Evolutionary conservation across 2,797 vertebrate genomes (phyloP).

Genomic region (Sphenopsis melanotis): DNA sequence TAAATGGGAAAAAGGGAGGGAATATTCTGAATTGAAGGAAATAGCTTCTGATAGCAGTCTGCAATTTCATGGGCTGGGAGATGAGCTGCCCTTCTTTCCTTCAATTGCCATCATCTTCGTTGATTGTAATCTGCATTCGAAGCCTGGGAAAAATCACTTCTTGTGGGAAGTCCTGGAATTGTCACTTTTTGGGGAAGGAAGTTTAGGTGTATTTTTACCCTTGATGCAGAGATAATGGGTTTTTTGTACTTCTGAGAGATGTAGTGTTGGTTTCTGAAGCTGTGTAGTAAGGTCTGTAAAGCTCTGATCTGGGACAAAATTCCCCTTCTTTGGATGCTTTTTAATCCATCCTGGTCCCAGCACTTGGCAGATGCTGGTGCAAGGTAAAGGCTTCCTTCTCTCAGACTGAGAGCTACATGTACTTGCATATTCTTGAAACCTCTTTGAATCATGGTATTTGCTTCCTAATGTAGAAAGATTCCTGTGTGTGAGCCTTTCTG

Average conservation of each 20-base stretch:
- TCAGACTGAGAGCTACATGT: background rate
- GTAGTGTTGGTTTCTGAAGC: background rate
- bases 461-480: background rate
- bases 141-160: background rate
- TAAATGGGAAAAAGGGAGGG: conserved; percentile 47
- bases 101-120: conserved; percentile 53
- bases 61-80: conserved; percentile 55
- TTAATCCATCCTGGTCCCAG: background rate
- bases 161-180: background rate
- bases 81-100: conserved; percentile 50
- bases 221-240: background rate
- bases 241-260: background rate
- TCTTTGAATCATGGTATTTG: background rate
- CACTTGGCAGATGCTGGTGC: background rate
- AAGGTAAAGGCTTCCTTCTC: background rate
- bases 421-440: background rate
- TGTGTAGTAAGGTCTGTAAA: background rate
- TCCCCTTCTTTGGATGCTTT: background rate
- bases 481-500: background rate
- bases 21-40: conserved; percentile 64
- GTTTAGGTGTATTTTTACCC: background rate
- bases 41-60: conserved; percentile 56
- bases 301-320: background rate
- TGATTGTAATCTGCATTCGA: background rate
- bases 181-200: background rate